phyloP scores from a whole-genome alignment of 2,888 invertebrate genomes.

The Sinotaia quadrata region DNA sequence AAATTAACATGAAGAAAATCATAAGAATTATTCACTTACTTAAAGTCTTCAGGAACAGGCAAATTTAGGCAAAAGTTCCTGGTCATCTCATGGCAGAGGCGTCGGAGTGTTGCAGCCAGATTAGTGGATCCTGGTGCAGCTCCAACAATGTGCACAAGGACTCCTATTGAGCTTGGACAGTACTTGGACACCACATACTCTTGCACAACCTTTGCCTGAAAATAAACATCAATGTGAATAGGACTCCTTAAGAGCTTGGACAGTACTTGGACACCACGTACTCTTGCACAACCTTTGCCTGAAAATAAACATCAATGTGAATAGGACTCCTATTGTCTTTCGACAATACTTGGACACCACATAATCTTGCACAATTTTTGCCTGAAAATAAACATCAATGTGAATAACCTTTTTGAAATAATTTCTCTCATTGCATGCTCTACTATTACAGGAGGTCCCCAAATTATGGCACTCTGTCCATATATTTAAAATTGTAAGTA shows the following conservation, averaged over 20 bases:
- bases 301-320: constrained; percentile 11
- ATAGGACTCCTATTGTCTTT: constrained; percentile 50
- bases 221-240: no score
- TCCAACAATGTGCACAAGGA: constrained; percentile 67
- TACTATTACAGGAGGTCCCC: no score
- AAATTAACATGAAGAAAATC: not conserved
- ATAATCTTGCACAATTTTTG: constrained; percentile 53
- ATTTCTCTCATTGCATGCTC: no score
- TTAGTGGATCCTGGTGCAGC: constrained; percentile 67
- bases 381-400: constrained; percentile 45
- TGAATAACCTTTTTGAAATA: no score
- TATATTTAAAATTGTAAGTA: no score
- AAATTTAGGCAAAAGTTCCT: constrained; percentile 52
- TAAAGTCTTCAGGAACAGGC: constrained; percentile 63
- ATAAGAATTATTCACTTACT: constrained; percentile 60
- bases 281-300: constrained; percentile 55
- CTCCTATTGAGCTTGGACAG: constrained; percentile 44
- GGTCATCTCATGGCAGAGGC: constrained; percentile 63
- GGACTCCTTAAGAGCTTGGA: constrained; percentile 45
- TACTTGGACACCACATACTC: constrained; percentile 47
- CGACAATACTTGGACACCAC: constrained; percentile 45
- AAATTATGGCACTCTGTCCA: no score
- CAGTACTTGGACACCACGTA: constrained; percentile 49
- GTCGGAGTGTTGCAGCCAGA: constrained; percentile 59
- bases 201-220: constrained; percentile 54